Base-by-base conservation (phyloP, 2,797 vertebrate species). In the Heteromormyrus szaboi region DNA sequence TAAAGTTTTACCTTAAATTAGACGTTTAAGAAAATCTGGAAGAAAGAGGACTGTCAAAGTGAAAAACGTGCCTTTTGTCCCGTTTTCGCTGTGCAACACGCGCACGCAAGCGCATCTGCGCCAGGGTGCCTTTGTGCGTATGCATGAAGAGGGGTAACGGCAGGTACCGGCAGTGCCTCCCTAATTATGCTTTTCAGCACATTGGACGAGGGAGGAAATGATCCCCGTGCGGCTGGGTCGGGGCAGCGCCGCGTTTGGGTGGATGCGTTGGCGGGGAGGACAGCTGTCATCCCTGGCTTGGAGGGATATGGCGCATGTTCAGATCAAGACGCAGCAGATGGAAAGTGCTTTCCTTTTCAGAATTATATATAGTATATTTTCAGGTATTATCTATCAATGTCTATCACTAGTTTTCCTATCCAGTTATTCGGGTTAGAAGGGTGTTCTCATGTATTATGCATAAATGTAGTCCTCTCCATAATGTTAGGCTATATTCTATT, bases 51-150 rank as follows among this genome's bases (percentile, higher is more conserved):
- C 41, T 81, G 76, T 46, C 37, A 81, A 81, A 81, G 41, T 81
- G 76, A 44, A 81, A 81, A 81, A n/a, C 17, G 3, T 46, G 76
- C 76, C 76, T 81, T 81, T 81, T 81, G 76, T 81, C 76, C 76
- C 41, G 81, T n/a, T 50, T 85, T 22, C 46, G 81, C 44, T 51
- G 44, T 85, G 44, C 44, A 85, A 51, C 51, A 81, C 5, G 44
- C 14, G 12, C 79, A 53, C 50, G 29, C 50, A 17, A 53, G 65
- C 65, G 87, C 68, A 72, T 51, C 46, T 88, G 87, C 50, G 87
- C 87, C 88, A 88, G 90, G 85, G 41, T 72, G 89, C 59, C 8
- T 87, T 76, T 33, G 84, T 89, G 65, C 83, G 83, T 79, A 25
- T 85, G 56, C 79, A 85, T 85, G 88, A 85, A 87, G 83, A 65